A percentile compares a stretch with the other conserved stretches of the same genome.
These are phyloP conservation scores for Cylloceria caligata DNA, from an alignment of 2,888 invertebrate genomes.

Conservation along the genomic window DNA sequence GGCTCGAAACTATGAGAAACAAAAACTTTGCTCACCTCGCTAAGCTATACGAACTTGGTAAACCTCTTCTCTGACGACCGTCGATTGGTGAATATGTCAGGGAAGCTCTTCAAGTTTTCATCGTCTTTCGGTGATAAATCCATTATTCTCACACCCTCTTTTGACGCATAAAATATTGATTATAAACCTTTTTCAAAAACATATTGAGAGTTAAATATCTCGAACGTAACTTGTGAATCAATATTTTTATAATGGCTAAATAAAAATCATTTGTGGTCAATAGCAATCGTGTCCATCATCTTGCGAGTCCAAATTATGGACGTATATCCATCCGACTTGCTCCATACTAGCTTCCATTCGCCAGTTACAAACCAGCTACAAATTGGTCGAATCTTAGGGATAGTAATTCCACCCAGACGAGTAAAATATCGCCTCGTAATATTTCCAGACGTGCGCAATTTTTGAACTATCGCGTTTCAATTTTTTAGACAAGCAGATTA, in stretches of 20 bases:
- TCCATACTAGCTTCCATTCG: not conserved
- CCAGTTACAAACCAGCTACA: too few relatives aligned
- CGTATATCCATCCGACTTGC: not conserved
- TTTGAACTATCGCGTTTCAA: too few relatives aligned
- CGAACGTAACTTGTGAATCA: too few relatives aligned
- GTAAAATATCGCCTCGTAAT: too few relatives aligned
- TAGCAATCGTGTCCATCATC: conserved; percentile 33
- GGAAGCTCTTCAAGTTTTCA: not conserved
- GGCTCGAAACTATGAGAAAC: conserved; percentile 54
- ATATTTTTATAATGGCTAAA: not conserved
- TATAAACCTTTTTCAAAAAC: not conserved
- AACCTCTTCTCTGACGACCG: conserved; percentile 29
- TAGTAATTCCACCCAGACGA: too few relatives aligned
- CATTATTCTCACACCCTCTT: not conserved
- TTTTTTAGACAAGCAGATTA: too few relatives aligned
- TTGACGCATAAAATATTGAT: not conserved
- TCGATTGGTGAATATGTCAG: conserved; percentile 35
- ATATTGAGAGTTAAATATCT: not conserved
- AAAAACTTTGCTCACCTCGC: conserved; percentile 37
- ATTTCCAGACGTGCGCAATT: too few relatives aligned
- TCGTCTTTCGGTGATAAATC: conserved; percentile 44
- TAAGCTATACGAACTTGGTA: not conserved
- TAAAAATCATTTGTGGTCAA: not conserved
- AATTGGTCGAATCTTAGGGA: not conserved
- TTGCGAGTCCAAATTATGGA: not conserved